Percentiles rank a stretch among this genome's conserved stretches.
Conservation (phyloP, 1,140 invertebrate genomes). For the Cherax quadricarinatus region DNA sequence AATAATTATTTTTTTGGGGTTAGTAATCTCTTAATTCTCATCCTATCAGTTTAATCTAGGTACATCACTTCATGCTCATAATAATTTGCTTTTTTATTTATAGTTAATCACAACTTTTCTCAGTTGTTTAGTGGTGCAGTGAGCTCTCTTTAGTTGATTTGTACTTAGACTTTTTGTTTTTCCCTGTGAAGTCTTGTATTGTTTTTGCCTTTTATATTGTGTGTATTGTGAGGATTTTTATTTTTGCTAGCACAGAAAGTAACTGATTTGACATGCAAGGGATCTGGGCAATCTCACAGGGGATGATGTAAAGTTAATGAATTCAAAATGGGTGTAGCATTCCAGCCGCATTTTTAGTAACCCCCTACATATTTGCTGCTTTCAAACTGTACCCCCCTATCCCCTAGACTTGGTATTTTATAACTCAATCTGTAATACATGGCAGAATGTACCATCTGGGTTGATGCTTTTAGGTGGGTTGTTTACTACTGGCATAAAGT, state of each 20-base stretch:
- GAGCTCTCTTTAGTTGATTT: conserved; percentile 47
- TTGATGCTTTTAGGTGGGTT: not conserved
- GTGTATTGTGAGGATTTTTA: not conserved
- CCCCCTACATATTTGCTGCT: not conserved
- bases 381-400: not conserved
- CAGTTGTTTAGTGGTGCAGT: not conserved
- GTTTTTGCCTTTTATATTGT: not conserved
- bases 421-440: not conserved
- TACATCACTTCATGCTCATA: not conserved
- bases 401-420: conserved; percentile 4
- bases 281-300: not conserved
- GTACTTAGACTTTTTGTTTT: conserved; percentile 30
- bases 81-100: not conserved
- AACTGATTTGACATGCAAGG: not conserved
- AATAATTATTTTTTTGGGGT: not conserved
- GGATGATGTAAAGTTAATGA: conserved; percentile 1
- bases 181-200: not conserved
- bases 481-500: not conserved
- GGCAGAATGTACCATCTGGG: not conserved
- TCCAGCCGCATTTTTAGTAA: conserved; percentile 3
- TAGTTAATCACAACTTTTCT: not conserved
- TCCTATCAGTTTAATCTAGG: not conserved
- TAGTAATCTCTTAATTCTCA: not conserved
- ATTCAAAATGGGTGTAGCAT: not conserved
- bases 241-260: not conserved